Percentiles rank a stretch among this genome's conserved stretches.
Evolutionary conservation across 2,888 invertebrate species (phyloP).

Genomic region (Philhelius pedissequus): DNA sequence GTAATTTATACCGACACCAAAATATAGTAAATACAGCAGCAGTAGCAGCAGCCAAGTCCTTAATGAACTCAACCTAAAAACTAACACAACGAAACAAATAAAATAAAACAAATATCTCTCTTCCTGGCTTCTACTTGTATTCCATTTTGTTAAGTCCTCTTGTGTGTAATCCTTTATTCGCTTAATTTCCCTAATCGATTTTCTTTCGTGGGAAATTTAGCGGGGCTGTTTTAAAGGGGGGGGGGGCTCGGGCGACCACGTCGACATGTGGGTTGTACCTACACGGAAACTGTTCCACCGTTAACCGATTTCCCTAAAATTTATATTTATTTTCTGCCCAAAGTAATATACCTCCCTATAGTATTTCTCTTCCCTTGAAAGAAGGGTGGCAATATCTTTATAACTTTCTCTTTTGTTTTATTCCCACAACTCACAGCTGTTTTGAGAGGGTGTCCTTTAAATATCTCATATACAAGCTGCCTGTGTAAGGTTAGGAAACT

Average conservation of each 20-base stretch:
- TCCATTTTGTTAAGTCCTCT: slow-evolving; percentile 5
- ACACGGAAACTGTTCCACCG: background rate
- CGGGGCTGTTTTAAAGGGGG: background rate
- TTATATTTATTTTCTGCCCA: background rate
- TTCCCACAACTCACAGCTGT: slow-evolving; percentile 2
- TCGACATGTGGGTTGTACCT: no score
- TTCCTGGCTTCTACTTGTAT: background rate
- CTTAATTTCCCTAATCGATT: slow-evolving; percentile 63
- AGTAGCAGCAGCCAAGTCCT: background rate
- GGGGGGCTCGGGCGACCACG: no score
- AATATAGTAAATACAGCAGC: background rate
- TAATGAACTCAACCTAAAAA: slow-evolving; percentile 26
- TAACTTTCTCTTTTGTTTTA: slow-evolving; percentile 14
- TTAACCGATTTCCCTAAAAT: background rate
- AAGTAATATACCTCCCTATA: background rate
- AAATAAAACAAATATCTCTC: slow-evolving; percentile 11
- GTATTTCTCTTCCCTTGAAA: background rate
- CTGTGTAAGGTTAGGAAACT: slow-evolving; percentile 53
- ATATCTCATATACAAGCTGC: background rate
- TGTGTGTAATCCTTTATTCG: slow-evolving; percentile 54
- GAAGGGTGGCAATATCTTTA: background rate
- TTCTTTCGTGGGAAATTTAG: slow-evolving; percentile 45
- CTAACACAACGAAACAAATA: background rate
- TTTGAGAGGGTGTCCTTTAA: slow-evolving; percentile 6
- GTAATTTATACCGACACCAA: slow-evolving; percentile 44